Percentiles rank a stretch among this genome's conserved stretches.
Conservation (phyloP, 1,140 invertebrate genomes). For the Drosophila lacteicornis region DNA sequence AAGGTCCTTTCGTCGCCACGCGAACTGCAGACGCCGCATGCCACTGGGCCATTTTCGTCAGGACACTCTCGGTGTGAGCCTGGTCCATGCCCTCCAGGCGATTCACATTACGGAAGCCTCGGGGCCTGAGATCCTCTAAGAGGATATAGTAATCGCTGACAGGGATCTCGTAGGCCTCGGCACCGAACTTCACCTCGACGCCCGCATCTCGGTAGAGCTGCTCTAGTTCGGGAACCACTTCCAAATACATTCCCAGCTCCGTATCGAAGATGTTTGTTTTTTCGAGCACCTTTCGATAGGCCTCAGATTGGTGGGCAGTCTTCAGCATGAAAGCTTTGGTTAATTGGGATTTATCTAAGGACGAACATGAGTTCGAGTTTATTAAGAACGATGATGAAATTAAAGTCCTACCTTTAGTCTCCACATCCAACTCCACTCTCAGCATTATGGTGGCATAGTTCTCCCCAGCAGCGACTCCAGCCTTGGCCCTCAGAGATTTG, state of each 20-base stretch:
- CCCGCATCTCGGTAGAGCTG: slow-evolving; percentile 74
- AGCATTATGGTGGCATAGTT: slow-evolving; percentile 77
- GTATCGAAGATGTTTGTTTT: slow-evolving; percentile 55
- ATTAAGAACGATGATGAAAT: not conserved
- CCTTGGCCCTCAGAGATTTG: slow-evolving; percentile 36
- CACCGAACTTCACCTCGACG: slow-evolving; percentile 61
- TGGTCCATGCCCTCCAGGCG: slow-evolving; percentile 86
- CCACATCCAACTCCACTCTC: slow-evolving; percentile 60
- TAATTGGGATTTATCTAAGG: slow-evolving; percentile 42
- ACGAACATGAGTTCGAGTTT: not conserved
- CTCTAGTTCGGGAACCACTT: slow-evolving; percentile 66
- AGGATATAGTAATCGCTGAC: slow-evolving; percentile 75
- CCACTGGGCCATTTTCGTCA: slow-evolving; percentile 86
- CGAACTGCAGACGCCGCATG: slow-evolving; percentile 85
- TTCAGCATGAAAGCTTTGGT: slow-evolving; percentile 69
- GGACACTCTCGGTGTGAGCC: slow-evolving; percentile 84
- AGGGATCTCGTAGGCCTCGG: slow-evolving; percentile 56
- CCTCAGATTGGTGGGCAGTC: slow-evolving; percentile 38
- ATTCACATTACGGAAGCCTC: slow-evolving; percentile 84
- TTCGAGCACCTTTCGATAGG: slow-evolving; percentile 20
- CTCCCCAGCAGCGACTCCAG: slow-evolving; percentile 62
- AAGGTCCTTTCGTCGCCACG: slow-evolving; percentile 85
- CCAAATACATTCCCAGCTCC: slow-evolving; percentile 63
- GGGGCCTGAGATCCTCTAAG: slow-evolving; percentile 86
- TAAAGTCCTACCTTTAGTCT: slow-evolving; percentile 37